Conservation (phyloP, 2,888 invertebrate species). For the Tenodera sinensis region DNA sequence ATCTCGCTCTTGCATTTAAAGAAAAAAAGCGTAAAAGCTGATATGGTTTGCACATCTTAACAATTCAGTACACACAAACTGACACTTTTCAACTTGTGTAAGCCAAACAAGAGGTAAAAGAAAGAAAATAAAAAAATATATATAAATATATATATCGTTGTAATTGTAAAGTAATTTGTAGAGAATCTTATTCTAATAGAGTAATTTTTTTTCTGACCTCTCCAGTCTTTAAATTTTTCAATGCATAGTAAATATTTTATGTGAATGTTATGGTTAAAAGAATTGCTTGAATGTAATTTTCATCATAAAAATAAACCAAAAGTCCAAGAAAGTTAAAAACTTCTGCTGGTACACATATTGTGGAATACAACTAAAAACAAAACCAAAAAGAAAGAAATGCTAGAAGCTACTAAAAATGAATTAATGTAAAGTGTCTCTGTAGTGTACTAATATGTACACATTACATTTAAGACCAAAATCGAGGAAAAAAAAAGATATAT, state of each 20-base stretch:
- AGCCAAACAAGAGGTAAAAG: not conserved
- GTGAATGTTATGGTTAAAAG: constrained; percentile 5
- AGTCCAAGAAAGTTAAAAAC: not conserved
- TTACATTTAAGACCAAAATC: constrained; percentile 1
- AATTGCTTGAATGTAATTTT: not conserved
- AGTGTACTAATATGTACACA: not conserved
- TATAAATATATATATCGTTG: not conserved
- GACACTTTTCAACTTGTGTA: not conserved
- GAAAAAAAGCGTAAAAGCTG: not conserved
- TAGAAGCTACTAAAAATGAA: not conserved
- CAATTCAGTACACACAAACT: not conserved
- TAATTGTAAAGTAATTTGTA: not conserved
- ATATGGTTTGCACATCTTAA: not conserved
- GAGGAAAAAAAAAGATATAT: not conserved
- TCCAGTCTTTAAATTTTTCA: not conserved
- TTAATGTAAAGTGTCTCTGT: not conserved
- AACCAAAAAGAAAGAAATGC: not conserved
- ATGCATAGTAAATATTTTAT: constrained; percentile 20
- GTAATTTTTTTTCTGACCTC: not conserved
- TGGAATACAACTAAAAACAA: not conserved
- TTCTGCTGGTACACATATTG: not conserved
- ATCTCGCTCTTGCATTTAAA: not conserved
- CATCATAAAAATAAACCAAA: not conserved
- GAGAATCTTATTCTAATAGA: not conserved
- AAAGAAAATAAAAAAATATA: not conserved